phyloP scores from a whole-genome alignment of 2,888 invertebrate genomes.

The Andrena marginata region DNA sequence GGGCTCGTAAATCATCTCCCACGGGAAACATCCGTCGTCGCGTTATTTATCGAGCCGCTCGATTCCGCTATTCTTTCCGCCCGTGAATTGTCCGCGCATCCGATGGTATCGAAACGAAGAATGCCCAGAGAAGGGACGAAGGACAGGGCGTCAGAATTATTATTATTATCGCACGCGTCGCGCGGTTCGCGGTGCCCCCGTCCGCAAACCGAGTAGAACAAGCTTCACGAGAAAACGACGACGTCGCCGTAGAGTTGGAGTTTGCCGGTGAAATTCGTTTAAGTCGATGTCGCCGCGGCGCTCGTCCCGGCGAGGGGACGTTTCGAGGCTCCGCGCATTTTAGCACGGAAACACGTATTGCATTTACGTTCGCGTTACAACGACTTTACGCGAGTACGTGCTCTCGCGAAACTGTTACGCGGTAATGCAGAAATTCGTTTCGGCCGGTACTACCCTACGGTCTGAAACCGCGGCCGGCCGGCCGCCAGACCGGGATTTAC shows the following conservation, averaged over 20 bases:
- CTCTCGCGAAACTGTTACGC: conserved; percentile 35
- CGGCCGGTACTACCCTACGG: not conserved
- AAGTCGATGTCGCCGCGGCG: conserved; percentile 39
- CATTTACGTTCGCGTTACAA: conserved; percentile 70
- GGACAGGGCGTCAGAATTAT: not conserved
- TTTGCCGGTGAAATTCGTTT: conserved; percentile 58
- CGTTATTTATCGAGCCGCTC: not conserved
- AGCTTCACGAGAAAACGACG: conserved; percentile 47
- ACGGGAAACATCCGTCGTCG: conserved; percentile 3
- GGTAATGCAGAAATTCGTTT: conserved; percentile 47
- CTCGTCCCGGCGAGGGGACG: conserved; percentile 34
- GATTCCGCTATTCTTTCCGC: not conserved
- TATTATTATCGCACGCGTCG: not conserved
- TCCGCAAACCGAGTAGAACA: conserved; percentile 23
- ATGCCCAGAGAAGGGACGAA: not conserved
- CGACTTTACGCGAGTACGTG: conserved; percentile 68
- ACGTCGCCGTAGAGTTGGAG: conserved; percentile 32
- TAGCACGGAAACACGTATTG: conserved; percentile 68
- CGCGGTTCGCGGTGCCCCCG: conserved; percentile 1
- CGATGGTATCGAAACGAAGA: not conserved
- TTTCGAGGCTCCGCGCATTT: conserved; percentile 52
- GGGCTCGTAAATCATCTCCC: conserved; percentile 12
- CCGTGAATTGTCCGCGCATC: not conserved
- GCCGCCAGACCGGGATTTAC: not conserved
- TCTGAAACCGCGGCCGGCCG: not conserved